Percentiles rank a stretch among this genome's conserved stretches.
These are phyloP conservation scores for Cnemophilus loriae DNA, from an alignment of 2,113 vertebrate species.

Conservation along the genomic window DNA sequence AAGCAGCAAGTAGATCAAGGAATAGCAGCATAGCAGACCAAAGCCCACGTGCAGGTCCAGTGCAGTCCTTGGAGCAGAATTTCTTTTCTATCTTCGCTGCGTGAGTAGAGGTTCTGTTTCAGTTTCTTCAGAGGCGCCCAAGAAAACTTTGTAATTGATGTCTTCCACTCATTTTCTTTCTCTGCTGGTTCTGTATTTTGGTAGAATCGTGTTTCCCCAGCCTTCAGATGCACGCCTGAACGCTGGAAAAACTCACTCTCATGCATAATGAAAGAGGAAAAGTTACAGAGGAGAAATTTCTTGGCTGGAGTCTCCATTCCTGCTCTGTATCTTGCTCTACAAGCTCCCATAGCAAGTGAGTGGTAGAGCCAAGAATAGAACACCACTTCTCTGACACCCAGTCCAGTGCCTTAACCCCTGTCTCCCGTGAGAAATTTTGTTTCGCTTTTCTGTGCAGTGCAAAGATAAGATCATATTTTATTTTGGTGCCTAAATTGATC, in stretches of 20 bases:
- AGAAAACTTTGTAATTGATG: slow-evolving; percentile 18
- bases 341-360: slow-evolving; percentile 63
- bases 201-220: neutral
- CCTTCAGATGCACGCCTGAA: slow-evolving; percentile 1
- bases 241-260: slow-evolving; percentile 34
- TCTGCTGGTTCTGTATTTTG: slow-evolving; percentile 10
- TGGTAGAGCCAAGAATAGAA: slow-evolving; percentile 64
- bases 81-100: neutral
- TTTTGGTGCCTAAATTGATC: slow-evolving; percentile 56
- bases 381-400: slow-evolving; percentile 54
- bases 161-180: slow-evolving; percentile 39
- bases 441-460: neutral
- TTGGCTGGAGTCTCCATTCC: slow-evolving; percentile 51
- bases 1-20: neutral
- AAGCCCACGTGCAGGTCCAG: neutral
- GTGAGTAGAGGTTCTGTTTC: neutral
- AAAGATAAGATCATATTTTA: slow-evolving; percentile 58
- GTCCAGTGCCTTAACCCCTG: slow-evolving; percentile 55
- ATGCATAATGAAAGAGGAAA: slow-evolving; percentile 53
- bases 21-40: neutral
- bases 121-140: neutral
- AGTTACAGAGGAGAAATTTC: slow-evolving; percentile 57
- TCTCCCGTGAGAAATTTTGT: slow-evolving; percentile 53
- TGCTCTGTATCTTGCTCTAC: slow-evolving; percentile 58
- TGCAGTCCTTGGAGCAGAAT: neutral